Evolutionary conservation across 2,888 invertebrate genomes (phyloP).

Genomic region (Polyploca ridens): DNA sequence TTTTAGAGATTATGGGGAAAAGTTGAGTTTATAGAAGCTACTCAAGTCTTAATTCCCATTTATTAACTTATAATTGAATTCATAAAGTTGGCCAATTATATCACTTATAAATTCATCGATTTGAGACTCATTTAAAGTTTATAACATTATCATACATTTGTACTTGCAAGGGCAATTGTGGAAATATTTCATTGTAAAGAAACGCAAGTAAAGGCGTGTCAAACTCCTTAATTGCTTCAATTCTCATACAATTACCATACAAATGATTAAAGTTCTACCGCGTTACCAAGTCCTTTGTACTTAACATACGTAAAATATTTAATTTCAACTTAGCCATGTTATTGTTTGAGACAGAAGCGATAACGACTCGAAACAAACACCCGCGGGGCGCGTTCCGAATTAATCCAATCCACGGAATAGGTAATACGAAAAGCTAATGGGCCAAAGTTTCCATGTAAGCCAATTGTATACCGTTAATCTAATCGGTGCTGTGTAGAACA

Average conservation of each 20-base stretch:
- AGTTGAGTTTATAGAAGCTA: neutral
- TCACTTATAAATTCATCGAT: neutral
- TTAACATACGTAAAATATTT: slow-evolving; percentile 50
- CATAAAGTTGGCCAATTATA: neutral
- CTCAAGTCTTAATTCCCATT: neutral
- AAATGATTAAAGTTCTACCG: slow-evolving; percentile 2
- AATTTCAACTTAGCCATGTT: slow-evolving; percentile 56
- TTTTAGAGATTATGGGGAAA: too few species aligned
- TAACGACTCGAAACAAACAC: slow-evolving; percentile 63
- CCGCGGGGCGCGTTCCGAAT: slow-evolving; percentile 63
- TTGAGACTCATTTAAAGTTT: neutral
- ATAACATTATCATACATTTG: neutral
- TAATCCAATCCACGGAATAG: slow-evolving; percentile 68
- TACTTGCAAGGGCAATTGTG: neutral
- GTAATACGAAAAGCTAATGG: slow-evolving; percentile 67
- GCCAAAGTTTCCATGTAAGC: slow-evolving; percentile 77
- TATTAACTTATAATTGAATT: neutral
- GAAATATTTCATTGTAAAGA: slow-evolving; percentile 1
- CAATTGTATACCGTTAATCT: slow-evolving; percentile 79
- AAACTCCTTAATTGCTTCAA: slow-evolving; percentile 8
- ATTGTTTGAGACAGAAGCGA: slow-evolving; percentile 64
- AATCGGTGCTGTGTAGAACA: slow-evolving; percentile 77
- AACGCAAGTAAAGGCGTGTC: slow-evolving; percentile 13
- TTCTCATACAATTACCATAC: slow-evolving; percentile 3
- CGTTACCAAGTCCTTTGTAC: slow-evolving; percentile 24